Conservation (phyloP, 2,113 vertebrate genomes). For the Lepidothrix coronata region DNA sequence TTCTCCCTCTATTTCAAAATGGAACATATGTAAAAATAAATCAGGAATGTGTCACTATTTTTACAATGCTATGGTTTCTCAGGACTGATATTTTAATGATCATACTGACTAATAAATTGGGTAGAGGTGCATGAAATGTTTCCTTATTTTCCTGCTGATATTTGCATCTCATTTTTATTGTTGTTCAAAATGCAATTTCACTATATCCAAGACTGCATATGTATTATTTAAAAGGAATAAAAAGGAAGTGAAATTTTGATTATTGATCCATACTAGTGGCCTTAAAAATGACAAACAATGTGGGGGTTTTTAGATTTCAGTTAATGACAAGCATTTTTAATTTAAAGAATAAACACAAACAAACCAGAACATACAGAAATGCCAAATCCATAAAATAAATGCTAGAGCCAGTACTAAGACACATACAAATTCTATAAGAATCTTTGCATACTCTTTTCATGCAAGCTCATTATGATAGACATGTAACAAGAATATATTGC, state of each 20-base stretch:
- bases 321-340: conserved; percentile 6
- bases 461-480: background rate
- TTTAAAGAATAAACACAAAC: background rate
- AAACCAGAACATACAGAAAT: background rate
- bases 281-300: background rate
- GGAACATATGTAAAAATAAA: background rate
- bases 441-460: background rate
- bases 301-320: background rate
- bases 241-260: background rate
- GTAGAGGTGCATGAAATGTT: background rate
- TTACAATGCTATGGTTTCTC: background rate
- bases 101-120: background rate
- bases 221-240: background rate
- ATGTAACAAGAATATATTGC: background rate
- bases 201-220: background rate
- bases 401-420: background rate
- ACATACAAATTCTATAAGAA: background rate
- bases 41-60: background rate
- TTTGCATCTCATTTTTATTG: background rate
- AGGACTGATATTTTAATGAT: background rate
- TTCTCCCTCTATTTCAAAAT: background rate
- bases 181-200: background rate
- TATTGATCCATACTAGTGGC: background rate
- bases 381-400: conserved; percentile 1
- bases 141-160: background rate